Evolutionary conservation across 35 echinoderm and acorn worm genomes (phyloP).

Genomic region (Strongylocentrotus purpuratus): DNA sequence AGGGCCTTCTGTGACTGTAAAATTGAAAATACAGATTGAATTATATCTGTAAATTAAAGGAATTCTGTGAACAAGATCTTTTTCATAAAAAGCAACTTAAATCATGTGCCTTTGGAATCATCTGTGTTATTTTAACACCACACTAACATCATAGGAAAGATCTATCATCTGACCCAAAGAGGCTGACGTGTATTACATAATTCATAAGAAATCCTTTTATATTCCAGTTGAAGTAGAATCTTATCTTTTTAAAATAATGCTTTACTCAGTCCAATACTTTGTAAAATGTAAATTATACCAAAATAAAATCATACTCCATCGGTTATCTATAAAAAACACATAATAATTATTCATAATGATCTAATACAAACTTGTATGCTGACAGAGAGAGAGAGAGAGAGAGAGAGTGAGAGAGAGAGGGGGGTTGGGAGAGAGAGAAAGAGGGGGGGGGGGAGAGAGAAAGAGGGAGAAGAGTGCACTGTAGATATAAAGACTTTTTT

Average conservation of each 20-base stretch:
- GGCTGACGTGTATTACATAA: neutral
- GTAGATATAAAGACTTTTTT: neutral
- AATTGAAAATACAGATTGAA: slow-evolving; percentile 25
- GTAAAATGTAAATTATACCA: neutral
- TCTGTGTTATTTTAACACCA: neutral
- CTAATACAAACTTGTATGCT: too few species aligned
- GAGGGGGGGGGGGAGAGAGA: neutral
- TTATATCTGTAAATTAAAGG: neutral
- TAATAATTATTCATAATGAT: too few species aligned
- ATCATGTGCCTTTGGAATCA: neutral
- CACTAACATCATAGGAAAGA: neutral
- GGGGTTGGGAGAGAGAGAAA: too few species aligned
- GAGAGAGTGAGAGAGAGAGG: too few species aligned
- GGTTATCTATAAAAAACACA: too few species aligned
- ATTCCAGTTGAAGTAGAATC: neutral
- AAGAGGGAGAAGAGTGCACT: neutral
- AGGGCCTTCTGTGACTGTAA: slow-evolving; percentile 65
- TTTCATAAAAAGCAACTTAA: neutral
- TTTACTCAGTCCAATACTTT: neutral
- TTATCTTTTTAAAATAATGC: neutral
- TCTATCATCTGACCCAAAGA: neutral
- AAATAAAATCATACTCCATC: neutral
- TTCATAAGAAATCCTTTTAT: neutral
- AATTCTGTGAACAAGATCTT: neutral
- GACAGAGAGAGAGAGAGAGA: too few species aligned